Evolutionary conservation across 2,888 invertebrate species (phyloP).

Genomic region (Calameuta idolon): DNA sequence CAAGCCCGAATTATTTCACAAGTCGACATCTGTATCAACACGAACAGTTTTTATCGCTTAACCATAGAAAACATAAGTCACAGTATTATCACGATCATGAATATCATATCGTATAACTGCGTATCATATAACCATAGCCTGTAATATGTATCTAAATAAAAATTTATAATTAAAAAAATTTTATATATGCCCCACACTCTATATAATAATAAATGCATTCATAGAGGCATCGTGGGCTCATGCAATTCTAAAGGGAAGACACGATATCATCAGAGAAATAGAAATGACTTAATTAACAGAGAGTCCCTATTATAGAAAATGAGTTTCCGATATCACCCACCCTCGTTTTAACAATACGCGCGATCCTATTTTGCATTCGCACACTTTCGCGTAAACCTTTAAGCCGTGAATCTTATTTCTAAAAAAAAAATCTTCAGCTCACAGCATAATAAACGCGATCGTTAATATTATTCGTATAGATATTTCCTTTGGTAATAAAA

Average conservation of each 20-base stretch:
- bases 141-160: background rate
- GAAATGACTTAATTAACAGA: background rate
- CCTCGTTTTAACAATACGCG: background rate
- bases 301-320: background rate
- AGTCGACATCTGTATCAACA: background rate
- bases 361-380: background rate
- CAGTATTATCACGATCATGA: no score
- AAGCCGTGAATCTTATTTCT: background rate
- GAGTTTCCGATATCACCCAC: background rate
- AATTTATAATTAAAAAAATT: background rate
- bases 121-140: no score
- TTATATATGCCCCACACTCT: background rate
- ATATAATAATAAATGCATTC: background rate
- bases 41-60: no score
- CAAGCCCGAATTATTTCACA: background rate
- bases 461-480: background rate
- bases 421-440: background rate
- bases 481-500: background rate
- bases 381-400: background rate
- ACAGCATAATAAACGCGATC: background rate
- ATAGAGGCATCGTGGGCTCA: background rate
- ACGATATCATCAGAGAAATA: background rate
- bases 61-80: no score
- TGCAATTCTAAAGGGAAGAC: background rate
- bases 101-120: background rate